These are phyloP conservation scores for Rhyzopertha dominica DNA, from an alignment of 1,140 invertebrate genomes.

Conservation along the genomic window DNA sequence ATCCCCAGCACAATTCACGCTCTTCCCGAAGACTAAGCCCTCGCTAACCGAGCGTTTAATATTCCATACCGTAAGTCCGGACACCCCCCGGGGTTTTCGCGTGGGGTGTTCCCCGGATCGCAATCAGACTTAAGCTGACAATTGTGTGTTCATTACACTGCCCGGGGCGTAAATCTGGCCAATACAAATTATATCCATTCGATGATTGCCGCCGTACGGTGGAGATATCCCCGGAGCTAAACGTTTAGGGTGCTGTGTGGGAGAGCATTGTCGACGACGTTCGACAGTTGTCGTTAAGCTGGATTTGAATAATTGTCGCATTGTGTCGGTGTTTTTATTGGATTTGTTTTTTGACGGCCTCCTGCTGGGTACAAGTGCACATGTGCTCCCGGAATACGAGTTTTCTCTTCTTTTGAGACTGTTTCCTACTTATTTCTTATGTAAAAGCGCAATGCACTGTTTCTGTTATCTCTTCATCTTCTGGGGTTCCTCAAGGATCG, in stretches of 20 bases:
- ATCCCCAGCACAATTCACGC: slow-evolving; percentile 14
- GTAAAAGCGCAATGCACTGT: no score
- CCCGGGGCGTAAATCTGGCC: slow-evolving; percentile 46
- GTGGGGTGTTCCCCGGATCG: slow-evolving; percentile 26
- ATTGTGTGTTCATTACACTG: slow-evolving; percentile 48
- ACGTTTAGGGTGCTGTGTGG: slow-evolving; percentile 7
- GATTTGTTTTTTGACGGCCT: no score
- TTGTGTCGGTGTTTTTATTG: slow-evolving; percentile 38
- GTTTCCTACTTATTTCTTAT: no score
- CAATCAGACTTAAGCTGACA: slow-evolving; percentile 46
- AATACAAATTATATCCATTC: slow-evolving; percentile 47
- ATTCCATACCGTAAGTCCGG: slow-evolving; percentile 35
- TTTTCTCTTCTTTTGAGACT: no score
- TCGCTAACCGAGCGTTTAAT: slow-evolving; percentile 40
- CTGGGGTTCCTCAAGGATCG: no score
- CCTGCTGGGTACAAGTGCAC: no score
- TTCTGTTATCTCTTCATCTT: no score
- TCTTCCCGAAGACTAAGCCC: slow-evolving; percentile 23
- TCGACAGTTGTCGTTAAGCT: slow-evolving; percentile 31
- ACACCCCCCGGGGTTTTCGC: slow-evolving; percentile 14
- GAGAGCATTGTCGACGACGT: background rate
- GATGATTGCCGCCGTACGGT: slow-evolving; percentile 24
- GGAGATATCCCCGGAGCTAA: background rate
- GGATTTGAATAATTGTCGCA: slow-evolving; percentile 41
- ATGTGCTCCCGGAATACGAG: no score